Evolutionary conservation across 2,113 vertebrate genomes (phyloP).

Genomic region (Carassius gibelio): DNA sequence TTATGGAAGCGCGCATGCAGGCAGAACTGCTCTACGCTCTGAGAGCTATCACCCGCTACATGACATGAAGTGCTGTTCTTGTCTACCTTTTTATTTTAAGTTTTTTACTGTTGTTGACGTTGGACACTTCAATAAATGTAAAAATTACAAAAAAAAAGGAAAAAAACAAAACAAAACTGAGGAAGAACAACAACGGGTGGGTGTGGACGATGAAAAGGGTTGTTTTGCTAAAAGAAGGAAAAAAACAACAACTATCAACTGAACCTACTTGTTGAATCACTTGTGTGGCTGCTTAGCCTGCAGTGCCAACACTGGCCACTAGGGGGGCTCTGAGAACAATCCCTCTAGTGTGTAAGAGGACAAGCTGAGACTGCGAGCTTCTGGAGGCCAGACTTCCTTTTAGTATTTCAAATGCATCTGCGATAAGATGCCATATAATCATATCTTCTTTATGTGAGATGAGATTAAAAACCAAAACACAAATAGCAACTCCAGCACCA

Average conservation of each 20-base stretch:
- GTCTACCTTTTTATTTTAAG: slow-evolving; percentile 55
- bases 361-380: slow-evolving; percentile 47
- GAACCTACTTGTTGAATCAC: slow-evolving; percentile 63
- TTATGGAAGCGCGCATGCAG: slow-evolving; percentile 99
- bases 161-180: slow-evolving; percentile 19
- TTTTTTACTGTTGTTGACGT: slow-evolving; percentile 66
- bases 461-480: background rate
- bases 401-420: slow-evolving; percentile 67
- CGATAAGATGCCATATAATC: slow-evolving; percentile 42
- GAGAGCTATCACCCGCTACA: slow-evolving; percentile 98
- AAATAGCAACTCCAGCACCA: slow-evolving; percentile 60
- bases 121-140: slow-evolving; percentile 66
- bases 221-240: slow-evolving; percentile 44
- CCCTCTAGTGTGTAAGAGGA: slow-evolving; percentile 1
- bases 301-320: slow-evolving; percentile 83
- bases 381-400: slow-evolving; percentile 57
- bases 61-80: slow-evolving; percentile 89
- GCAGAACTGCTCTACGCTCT: slow-evolving; percentile 99
- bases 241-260: slow-evolving; percentile 55
- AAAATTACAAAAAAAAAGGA: slow-evolving; percentile 60
- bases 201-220: slow-evolving; percentile 47
- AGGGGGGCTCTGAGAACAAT: slow-evolving; percentile 56
- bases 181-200: slow-evolving; percentile 5
- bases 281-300: slow-evolving; percentile 62
- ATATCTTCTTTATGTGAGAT: slow-evolving; percentile 42